A percentile compares a stretch with the other conserved stretches of the same genome.
phyloP scores from a whole-genome alignment of 2,797 vertebrate species.

The Epinephelus coioides region DNA sequence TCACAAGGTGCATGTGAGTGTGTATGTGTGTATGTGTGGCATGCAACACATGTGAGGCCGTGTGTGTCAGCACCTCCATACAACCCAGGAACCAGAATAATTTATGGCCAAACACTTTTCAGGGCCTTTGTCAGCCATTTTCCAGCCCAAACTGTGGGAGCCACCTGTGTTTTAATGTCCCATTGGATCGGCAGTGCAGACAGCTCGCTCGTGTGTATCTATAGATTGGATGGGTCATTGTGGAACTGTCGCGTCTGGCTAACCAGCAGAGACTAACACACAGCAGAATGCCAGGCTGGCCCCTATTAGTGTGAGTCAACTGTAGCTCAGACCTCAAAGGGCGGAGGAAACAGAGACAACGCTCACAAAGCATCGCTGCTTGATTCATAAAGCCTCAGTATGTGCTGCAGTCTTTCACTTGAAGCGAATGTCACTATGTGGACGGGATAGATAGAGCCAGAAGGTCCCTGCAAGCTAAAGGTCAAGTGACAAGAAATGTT shows the following conservation, averaged over 20 bases:
- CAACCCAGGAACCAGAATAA: slow-evolving; percentile 58
- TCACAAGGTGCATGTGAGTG: slow-evolving; percentile 72
- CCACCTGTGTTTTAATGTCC: slow-evolving; percentile 51
- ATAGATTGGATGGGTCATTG: slow-evolving; percentile 46
- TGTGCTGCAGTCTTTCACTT: slow-evolving; percentile 57
- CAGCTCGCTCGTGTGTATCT: slow-evolving; percentile 30
- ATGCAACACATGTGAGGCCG: slow-evolving; percentile 44
- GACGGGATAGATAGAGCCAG: slow-evolving; percentile 56
- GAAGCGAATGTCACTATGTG: slow-evolving; percentile 54
- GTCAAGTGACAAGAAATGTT: slow-evolving; percentile 76
- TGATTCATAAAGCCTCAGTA: slow-evolving; percentile 55
- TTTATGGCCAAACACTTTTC: slow-evolving; percentile 69
- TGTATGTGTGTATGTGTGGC: slow-evolving; percentile 57
- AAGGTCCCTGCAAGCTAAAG: slow-evolving; percentile 70
- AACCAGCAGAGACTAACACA: slow-evolving; percentile 58
- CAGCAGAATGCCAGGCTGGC: slow-evolving; percentile 51
- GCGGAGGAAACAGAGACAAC: slow-evolving; percentile 25
- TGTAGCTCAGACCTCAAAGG: slow-evolving; percentile 60
- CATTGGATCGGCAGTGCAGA: slow-evolving; percentile 25
- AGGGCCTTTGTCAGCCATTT: slow-evolving; percentile 49
- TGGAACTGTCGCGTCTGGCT: slow-evolving; percentile 46
- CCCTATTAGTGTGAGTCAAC: slow-evolving; percentile 63
- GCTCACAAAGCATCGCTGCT: slow-evolving; percentile 43
- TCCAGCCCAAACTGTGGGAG: slow-evolving; percentile 27
- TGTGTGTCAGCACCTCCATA: slow-evolving; percentile 53